These are phyloP conservation scores for Anoplophora glabripennis DNA, from an alignment of 1,140 invertebrate species.

Conservation along the genomic window DNA sequence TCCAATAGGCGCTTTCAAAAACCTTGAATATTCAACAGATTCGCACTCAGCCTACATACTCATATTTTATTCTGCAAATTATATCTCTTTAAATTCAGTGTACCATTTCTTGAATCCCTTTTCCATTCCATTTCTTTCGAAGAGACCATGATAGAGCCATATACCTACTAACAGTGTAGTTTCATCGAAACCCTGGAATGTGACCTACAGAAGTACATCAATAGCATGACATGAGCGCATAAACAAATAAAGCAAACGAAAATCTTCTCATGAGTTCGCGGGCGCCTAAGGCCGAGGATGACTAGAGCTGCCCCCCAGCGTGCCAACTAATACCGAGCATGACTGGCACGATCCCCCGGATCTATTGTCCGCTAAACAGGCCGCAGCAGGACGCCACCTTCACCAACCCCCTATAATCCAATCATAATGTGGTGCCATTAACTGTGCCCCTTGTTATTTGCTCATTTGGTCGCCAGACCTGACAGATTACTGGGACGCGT, in stretches of 20 bases:
- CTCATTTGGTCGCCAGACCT: constrained; percentile 18
- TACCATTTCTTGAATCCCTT: too few species aligned
- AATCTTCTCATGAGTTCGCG: constrained; percentile 22
- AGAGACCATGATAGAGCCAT: too few species aligned
- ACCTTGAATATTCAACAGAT: too few species aligned
- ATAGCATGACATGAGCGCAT: too few species aligned
- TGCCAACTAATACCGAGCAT: constrained; percentile 30
- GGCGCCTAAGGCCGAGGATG: constrained; percentile 23
- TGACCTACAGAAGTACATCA: too few species aligned
- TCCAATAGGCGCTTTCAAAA: too few species aligned
- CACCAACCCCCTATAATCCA: constrained; percentile 31
- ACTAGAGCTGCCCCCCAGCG: constrained; percentile 29
- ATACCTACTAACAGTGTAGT: too few species aligned
- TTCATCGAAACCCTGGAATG: too few species aligned
- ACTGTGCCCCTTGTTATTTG: constrained; percentile 20
- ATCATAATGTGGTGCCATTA: constrained; percentile 31
- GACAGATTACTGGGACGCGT: neutral
- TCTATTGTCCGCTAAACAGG: constrained; percentile 33
- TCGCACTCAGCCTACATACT: too few species aligned
- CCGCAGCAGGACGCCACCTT: constrained; percentile 28
- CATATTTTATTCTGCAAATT: too few species aligned
- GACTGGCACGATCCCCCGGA: constrained; percentile 27
- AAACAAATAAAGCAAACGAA: constrained; percentile 1
- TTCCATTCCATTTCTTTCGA: too few species aligned
- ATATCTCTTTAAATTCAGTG: too few species aligned